Base-by-base conservation (phyloP, 1,140 invertebrate species). In the Ceratina japonica region DNA sequence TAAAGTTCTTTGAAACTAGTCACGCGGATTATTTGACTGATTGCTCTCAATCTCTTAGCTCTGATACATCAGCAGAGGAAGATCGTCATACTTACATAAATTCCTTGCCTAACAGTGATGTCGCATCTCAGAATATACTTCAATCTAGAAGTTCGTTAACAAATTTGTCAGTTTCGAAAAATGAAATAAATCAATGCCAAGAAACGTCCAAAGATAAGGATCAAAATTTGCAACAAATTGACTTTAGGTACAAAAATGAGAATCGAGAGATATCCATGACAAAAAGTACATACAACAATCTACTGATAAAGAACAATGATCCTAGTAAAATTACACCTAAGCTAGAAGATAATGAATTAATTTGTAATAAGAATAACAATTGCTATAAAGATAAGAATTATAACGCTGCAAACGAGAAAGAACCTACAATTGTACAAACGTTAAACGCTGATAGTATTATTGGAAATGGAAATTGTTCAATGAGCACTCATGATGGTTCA, bases 1-100 rank as follows among this genome's bases (percentile, higher is more conserved):
- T 95, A 20, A 95, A 96, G 80, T 98, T 98, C 91, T 95, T 97
- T 89, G 95, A 97, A 77, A 84, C 83, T 52, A 90, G 84, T 82
- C 87, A 90, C 20, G 61, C 78, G 3, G 87, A 87, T 79, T 87
- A 84, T 80, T 76, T 82, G 62, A 65, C 84, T 5, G 90, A 91
- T 62, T 88, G 87, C 52, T 84, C 89, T 0, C 80, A 89, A 44
- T 92, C 89, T n/a, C 70, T 91, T 16, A 89, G 89, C 70, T 91
- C 91, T 8, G 90, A 91, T 16, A 91, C 90, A 22, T 92, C 91
- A 1, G 13, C 27, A 1, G 91, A 92, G 54, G 89, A 91, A 54
- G 91, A 92, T 75, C 70, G 76, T 64, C 27, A 71, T 27, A 22
- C 18, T 65, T 76, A 62, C 20, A 59, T 63, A 62, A 74, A 74